Percentiles rank a stretch among this genome's conserved stretches.
Evolutionary conservation across 2,797 vertebrate genomes (phyloP).

Genomic region (Acanthurus tractus): DNA sequence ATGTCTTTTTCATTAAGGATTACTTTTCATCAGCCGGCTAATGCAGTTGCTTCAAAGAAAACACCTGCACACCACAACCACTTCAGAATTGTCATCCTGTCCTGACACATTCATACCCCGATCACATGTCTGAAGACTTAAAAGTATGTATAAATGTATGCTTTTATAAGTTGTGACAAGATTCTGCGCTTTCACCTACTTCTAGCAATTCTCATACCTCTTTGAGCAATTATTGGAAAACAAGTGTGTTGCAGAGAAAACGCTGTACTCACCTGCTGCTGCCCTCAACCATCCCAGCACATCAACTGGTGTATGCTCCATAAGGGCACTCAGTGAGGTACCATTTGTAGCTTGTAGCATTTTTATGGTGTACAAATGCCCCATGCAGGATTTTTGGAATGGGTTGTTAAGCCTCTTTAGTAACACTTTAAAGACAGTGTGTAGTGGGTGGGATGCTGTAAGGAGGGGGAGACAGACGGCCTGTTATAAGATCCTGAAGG

Average conservation of each 20-base stretch:
- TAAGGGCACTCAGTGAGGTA: conserved; percentile 45
- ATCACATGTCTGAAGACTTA: conserved; percentile 10
- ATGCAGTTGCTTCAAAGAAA: conserved; percentile 30
- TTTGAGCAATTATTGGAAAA: conserved; percentile 48
- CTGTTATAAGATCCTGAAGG: conserved; percentile 72
- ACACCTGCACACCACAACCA: neutral
- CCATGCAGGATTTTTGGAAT: conserved; percentile 65
- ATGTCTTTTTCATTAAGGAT: conserved; percentile 40
- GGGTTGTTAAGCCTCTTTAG: conserved; percentile 76
- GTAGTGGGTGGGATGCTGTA: conserved; percentile 65
- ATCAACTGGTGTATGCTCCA: conserved; percentile 44
- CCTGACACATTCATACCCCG: conserved; percentile 4
- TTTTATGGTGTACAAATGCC: conserved; percentile 65
- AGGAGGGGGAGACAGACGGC: conserved; percentile 61
- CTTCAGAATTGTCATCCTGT: conserved; percentile 17
- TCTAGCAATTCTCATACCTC: conserved; percentile 11
- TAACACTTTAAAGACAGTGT: conserved; percentile 68
- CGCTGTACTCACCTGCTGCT: conserved; percentile 66
- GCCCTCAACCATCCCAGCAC: conserved; percentile 33
- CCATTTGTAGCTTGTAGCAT: conserved; percentile 55
- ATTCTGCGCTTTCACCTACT: conserved; percentile 17
- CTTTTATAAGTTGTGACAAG: conserved; percentile 13
- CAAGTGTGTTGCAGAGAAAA: conserved; percentile 37
- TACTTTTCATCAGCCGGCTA: conserved; percentile 29
- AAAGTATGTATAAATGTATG: conserved; percentile 4